A percentile compares a stretch with the other conserved stretches of the same genome.
These are phyloP conservation scores for Colletes latitarsis DNA, from an alignment of 1,140 invertebrate species.

Conservation along the genomic window DNA sequence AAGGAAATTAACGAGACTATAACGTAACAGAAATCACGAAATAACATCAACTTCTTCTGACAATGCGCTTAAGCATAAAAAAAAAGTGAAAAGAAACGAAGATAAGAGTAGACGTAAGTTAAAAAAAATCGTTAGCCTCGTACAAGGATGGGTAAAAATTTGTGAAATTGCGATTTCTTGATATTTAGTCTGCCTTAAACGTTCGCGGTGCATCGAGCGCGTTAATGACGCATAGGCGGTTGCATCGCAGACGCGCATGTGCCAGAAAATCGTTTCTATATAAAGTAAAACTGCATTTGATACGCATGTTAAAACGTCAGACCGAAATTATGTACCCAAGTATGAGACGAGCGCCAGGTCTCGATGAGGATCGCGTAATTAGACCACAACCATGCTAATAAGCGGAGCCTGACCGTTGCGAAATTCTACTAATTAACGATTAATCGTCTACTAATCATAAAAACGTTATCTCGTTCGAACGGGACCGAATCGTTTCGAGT, in stretches of 20 bases:
- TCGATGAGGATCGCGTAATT: conserved; percentile 65
- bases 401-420: conserved; percentile 69
- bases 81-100: no score
- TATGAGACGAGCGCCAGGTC: conserved; percentile 12
- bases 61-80: no score
- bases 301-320: no score
- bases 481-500: conserved; percentile 6
- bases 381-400: conserved; percentile 76
- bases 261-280: conserved; percentile 8
- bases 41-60: no score
- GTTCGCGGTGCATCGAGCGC: neutral
- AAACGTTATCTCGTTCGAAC: conserved; percentile 42
- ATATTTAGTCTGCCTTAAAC: conserved; percentile 1
- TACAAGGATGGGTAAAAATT: no score
- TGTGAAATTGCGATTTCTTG: no score
- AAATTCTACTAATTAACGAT: conserved; percentile 69
- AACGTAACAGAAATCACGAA: neutral
- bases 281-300: neutral
- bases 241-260: neutral
- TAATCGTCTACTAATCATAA: conserved; percentile 57
- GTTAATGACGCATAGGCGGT: conserved; percentile 5
- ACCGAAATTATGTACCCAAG: conserved; percentile 4
- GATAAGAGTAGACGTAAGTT: no score
- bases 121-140: no score
- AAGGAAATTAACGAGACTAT: neutral